Percentiles rank a stretch among this genome's conserved stretches.
These are phyloP conservation scores for Oceanodroma tethys DNA, from an alignment of 2,113 vertebrate genomes.

Conservation along the genomic window DNA sequence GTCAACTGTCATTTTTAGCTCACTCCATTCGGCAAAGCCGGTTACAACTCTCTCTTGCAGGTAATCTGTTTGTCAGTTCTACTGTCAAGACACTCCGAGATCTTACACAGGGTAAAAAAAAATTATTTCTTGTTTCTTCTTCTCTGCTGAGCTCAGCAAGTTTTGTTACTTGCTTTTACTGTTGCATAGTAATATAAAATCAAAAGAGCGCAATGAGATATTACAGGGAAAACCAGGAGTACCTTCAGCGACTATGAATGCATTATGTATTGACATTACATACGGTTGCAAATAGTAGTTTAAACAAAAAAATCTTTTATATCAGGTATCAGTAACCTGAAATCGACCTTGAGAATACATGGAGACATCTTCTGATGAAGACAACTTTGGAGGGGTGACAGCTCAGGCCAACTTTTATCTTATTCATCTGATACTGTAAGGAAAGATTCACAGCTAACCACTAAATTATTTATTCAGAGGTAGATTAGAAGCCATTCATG, in stretches of 20 bases:
- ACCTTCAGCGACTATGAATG: background rate
- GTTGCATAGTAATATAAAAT: background rate
- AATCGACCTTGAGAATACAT: background rate
- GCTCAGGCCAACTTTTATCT: background rate
- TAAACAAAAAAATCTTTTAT: background rate
- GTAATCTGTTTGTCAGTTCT: background rate
- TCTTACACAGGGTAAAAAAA: background rate
- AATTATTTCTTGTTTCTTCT: background rate
- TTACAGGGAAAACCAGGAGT: background rate
- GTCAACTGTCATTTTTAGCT: background rate
- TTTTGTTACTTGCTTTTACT: background rate
- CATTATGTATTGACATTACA: fast-evolving
- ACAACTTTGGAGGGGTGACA: background rate
- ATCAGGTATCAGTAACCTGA: background rate
- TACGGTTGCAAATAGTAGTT: fast-evolving
- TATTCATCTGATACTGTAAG: background rate
- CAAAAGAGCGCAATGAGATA: fast-evolving
- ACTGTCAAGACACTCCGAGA: background rate
- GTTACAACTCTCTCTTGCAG: background rate
- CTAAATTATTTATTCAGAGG: background rate
- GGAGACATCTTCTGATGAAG: background rate
- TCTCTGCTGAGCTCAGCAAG: background rate
- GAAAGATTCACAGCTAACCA: background rate
- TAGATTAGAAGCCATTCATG: background rate
- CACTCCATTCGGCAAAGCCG: background rate